Conservation (phyloP, 2,113 vertebrate species). For the Okapia johnstoni region DNA sequence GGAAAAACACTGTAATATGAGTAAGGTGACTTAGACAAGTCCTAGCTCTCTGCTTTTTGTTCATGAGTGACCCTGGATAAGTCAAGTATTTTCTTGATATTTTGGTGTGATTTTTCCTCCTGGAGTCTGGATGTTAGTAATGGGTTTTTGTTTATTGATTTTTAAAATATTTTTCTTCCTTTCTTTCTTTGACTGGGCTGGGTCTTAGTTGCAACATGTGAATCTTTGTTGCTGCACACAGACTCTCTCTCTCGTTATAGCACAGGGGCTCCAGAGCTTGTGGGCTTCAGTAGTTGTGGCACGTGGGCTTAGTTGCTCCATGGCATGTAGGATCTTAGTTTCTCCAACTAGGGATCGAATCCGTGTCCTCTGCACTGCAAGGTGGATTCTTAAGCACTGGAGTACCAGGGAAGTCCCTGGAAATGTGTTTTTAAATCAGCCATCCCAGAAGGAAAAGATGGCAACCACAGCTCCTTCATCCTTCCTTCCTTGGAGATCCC, state of each 20-base stretch:
- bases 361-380: not conserved
- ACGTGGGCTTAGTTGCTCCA: not conserved
- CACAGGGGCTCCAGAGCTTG: not conserved
- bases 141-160: not conserved
- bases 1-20: not conserved
- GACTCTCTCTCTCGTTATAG: not conserved
- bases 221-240: not conserved
- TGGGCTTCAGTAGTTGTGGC: not conserved
- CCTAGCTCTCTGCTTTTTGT: not conserved
- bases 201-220: not conserved
- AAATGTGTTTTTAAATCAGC: not conserved
- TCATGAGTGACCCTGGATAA: not conserved
- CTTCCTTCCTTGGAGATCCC: not conserved
- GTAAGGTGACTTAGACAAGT: not conserved
- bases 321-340: not conserved
- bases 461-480: not conserved
- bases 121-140: not conserved
- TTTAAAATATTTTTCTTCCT: not conserved
- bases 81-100: not conserved
- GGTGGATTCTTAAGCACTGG: not conserved
- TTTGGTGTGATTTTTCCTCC: conserved; percentile 6
- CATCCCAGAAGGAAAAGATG: not conserved
- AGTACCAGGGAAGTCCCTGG: not conserved
- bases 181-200: not conserved
- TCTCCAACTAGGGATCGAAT: not conserved